phyloP scores from a whole-genome alignment of 2,797 vertebrate species.

The Acanthiza pusilla region DNA sequence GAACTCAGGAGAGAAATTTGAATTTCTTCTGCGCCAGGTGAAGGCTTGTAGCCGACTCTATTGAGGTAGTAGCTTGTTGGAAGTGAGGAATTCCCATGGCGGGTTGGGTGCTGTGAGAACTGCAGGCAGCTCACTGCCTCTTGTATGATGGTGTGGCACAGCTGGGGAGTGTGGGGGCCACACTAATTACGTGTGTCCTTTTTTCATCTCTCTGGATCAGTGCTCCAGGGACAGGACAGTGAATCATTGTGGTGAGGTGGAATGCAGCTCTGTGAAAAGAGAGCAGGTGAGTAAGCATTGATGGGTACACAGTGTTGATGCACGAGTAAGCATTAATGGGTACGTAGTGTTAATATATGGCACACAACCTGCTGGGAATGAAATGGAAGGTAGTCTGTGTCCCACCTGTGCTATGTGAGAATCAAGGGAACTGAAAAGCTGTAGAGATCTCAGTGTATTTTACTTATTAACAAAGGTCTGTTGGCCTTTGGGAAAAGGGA shows the following conservation, averaged over 20 bases:
- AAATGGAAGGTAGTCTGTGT: neutral
- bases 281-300: neutral
- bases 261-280: neutral
- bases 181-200: neutral
- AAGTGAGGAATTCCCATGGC: neutral
- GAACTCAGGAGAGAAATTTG: neutral
- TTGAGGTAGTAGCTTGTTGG: neutral
- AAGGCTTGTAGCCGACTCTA: neutral
- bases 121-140: neutral
- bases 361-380: neutral
- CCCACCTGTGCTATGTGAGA: neutral
- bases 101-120: neutral
- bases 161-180: neutral
- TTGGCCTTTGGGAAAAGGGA: neutral
- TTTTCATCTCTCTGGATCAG: neutral
- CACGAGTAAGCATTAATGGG: neutral
- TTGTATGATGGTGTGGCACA: rapidly evolving
- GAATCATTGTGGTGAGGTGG: neutral
- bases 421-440: neutral
- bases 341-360: neutral
- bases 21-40: neutral
- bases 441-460: neutral
- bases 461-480: neutral
- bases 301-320: neutral
- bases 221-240: neutral